These are phyloP conservation scores for Xyrauchen texanus DNA, from an alignment of 2,113 vertebrate species.

Conservation along the genomic window DNA sequence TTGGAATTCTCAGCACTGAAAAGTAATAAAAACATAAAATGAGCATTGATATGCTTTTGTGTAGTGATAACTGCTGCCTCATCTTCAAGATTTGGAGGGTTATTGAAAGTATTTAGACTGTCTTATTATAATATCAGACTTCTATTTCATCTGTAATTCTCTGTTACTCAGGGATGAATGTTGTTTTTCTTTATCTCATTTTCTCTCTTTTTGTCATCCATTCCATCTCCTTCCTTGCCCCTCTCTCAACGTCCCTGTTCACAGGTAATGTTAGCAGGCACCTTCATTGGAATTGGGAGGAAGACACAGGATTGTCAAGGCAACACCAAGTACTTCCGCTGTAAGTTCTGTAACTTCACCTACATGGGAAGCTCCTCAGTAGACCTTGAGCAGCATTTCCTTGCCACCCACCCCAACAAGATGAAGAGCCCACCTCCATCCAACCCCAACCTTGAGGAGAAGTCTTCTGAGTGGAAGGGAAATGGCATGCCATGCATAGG, in stretches of 20 bases:
- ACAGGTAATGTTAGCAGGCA: constrained; percentile 93
- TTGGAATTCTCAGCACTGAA: constrained; percentile 34
- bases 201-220: constrained; percentile 20
- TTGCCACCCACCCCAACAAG: constrained; percentile 97
- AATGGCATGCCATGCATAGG: constrained; percentile 72
- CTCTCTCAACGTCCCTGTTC: background rate
- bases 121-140: constrained; percentile 24
- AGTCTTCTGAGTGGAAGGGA: constrained; percentile 78
- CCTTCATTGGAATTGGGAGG: constrained; percentile 95
- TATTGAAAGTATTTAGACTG: constrained; percentile 48
- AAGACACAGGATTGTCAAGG: constrained; percentile 99
- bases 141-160: background rate
- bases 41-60: constrained; percentile 31
- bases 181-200: constrained; percentile 19
- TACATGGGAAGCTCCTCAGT: constrained; percentile 96
- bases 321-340: constrained; percentile 99
- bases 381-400: constrained; percentile 97
- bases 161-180: constrained; percentile 16
- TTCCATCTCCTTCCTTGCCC: constrained; percentile 40
- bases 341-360: constrained; percentile 99
- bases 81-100: constrained; percentile 14
- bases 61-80: constrained; percentile 34
- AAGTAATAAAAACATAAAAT: constrained; percentile 47
- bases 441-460: constrained; percentile 64
- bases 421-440: constrained; percentile 84